phyloP scores from a whole-genome alignment of 2,797 vertebrate genomes.

The Pseudochaenichthys georgianus region DNA sequence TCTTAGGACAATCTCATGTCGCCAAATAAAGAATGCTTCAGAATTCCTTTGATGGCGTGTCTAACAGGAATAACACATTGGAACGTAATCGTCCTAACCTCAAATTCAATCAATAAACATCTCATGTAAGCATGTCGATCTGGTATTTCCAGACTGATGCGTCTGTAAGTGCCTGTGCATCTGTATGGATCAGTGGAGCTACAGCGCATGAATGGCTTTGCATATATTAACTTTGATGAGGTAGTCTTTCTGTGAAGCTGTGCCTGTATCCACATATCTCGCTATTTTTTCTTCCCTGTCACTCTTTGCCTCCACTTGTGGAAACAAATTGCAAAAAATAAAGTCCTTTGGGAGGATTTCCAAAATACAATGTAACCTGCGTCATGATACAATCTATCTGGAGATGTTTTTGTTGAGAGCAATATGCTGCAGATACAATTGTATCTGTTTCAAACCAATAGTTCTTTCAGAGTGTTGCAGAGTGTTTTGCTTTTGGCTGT shows the following conservation, averaged over 20 bases:
- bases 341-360: conserved; percentile 42
- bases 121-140: conserved; percentile 55
- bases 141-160: conserved; percentile 59
- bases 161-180: conserved; percentile 41
- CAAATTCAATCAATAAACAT: conserved; percentile 54
- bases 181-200: conserved; percentile 55
- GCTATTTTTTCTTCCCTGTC: background rate
- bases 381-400: conserved; percentile 25
- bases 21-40: conserved; percentile 13
- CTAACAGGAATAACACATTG: conserved; percentile 54
- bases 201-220: conserved; percentile 66
- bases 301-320: conserved; percentile 28
- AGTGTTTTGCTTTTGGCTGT: conserved; percentile 28
- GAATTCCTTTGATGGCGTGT: conserved; percentile 24
- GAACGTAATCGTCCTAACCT: conserved; percentile 53
- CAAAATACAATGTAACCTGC: conserved; percentile 20
- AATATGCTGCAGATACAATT: conserved; percentile 41
- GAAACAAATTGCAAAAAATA: conserved; percentile 17
- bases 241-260: conserved; percentile 25
- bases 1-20: background rate
- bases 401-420: conserved; percentile 14
- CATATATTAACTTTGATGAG: conserved; percentile 60
- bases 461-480: background rate
- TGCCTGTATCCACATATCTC: conserved; percentile 23
- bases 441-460: conserved; percentile 30